These are phyloP conservation scores for Lordiphosa stackelbergi DNA, from an alignment of 1,140 invertebrate species.

Conservation along the genomic window DNA sequence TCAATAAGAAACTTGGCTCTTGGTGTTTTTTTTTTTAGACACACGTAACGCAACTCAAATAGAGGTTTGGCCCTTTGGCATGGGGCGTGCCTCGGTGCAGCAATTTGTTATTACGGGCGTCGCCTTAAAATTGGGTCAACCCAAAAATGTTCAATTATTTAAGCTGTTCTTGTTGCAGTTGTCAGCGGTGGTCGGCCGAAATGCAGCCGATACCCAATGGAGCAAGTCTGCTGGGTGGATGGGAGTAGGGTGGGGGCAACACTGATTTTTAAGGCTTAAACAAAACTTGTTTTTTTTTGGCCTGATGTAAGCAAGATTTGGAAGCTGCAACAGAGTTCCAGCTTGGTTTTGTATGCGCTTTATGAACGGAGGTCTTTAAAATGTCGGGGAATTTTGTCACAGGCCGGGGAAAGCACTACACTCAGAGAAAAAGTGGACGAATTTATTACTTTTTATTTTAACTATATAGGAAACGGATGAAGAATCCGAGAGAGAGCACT, in stretches of 20 bases:
- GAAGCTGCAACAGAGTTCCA: slow-evolving; percentile 13
- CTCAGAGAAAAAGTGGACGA: not conserved
- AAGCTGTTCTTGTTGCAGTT: slow-evolving; percentile 17
- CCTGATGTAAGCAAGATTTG: slow-evolving; percentile 53
- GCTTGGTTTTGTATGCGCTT: slow-evolving; percentile 30
- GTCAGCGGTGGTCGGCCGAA: slow-evolving; percentile 23
- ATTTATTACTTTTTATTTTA: no score
- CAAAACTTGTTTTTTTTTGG: slow-evolving; percentile 48
- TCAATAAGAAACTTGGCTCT: slow-evolving; percentile 56
- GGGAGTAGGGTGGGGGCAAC: not conserved
- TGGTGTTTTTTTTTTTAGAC: slow-evolving; percentile 7
- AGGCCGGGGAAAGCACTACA: no score
- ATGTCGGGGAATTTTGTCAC: not conserved
- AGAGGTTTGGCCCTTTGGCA: slow-evolving; percentile 12
- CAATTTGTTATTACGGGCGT: slow-evolving; percentile 59
- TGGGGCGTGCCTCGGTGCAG: slow-evolving; percentile 31
- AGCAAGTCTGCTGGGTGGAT: slow-evolving; percentile 1
- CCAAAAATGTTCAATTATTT: slow-evolving; percentile 64
- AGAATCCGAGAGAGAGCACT: no score
- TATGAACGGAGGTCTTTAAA: slow-evolving; percentile 7
- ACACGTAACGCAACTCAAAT: slow-evolving; percentile 11
- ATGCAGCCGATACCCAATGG: slow-evolving; percentile 36
- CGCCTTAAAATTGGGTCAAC: slow-evolving; percentile 62
- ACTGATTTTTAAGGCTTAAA: slow-evolving; percentile 57
- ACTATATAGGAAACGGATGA: no score